Percentiles rank a stretch among this genome's conserved stretches.
Evolutionary conservation across 2,113 vertebrate species (phyloP).

Genomic region (Leiothrix lutea): DNA sequence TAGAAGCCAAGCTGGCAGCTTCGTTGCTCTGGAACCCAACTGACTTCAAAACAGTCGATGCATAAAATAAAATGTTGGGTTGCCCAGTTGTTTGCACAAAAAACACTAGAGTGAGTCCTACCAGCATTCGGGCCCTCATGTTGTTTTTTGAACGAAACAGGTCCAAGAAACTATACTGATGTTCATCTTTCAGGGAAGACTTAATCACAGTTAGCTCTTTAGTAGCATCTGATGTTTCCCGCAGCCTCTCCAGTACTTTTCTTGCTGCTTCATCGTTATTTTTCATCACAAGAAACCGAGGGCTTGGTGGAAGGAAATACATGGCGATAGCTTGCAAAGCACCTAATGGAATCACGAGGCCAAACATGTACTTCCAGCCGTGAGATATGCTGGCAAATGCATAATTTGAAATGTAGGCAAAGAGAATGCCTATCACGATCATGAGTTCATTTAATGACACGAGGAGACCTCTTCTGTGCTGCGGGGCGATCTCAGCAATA

Average conservation of each 20-base stretch:
- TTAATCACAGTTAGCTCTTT: constrained; percentile 85
- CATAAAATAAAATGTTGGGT: constrained; percentile 92
- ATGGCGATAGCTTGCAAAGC: constrained; percentile 83
- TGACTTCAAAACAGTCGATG: constrained; percentile 90
- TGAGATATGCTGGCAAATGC: constrained; percentile 77
- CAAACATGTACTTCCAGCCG: constrained; percentile 92
- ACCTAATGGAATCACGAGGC: constrained; percentile 85
- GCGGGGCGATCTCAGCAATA: constrained; percentile 90
- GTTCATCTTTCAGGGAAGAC: constrained; percentile 86
- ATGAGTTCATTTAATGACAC: constrained; percentile 93
- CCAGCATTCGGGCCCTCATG: constrained; percentile 85
- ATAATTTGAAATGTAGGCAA: constrained; percentile 90
- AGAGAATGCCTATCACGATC: constrained; percentile 89
- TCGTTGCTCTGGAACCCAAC: constrained; percentile 92
- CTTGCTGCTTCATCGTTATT: constrained; percentile 81
- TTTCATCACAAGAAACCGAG: constrained; percentile 88
- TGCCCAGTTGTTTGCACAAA: constrained; percentile 94
- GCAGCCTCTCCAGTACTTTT: constrained; percentile 80
- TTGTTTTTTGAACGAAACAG: constrained; percentile 88
- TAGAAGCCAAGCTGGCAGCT: constrained; percentile 90
- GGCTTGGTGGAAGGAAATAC: constrained; percentile 89
- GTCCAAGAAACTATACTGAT: constrained; percentile 84
- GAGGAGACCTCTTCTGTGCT: constrained; percentile 86
- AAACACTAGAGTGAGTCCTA: constrained; percentile 85
- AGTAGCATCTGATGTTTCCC: constrained; percentile 71